Base-by-base conservation (phyloP, 1,140 invertebrate species). In the Magallana ariakensis region DNA sequence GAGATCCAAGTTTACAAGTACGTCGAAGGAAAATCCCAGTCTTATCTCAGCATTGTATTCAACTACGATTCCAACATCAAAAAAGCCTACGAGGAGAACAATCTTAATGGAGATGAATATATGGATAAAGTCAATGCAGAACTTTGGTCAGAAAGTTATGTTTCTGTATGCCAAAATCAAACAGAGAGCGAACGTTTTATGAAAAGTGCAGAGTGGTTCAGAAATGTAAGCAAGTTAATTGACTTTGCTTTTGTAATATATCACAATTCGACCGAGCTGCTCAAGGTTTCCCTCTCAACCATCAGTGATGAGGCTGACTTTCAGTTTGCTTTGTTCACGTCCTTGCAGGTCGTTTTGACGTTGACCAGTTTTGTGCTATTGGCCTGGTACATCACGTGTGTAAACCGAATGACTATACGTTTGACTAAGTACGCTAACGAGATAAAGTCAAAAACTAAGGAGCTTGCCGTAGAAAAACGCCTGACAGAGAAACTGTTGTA, bases 401-500 rank as follows among this genome's bases (percentile, higher is more conserved):
- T 84, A 16, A 57, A 60, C 55, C 19, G 22, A 58, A 58, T 84
- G 56, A 84, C 55, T 6, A 26, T 58, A 26, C 54, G 55, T 26
- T 22, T 84, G 13, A n/a, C 55, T 11, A 84, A 60, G 26, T 84
- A 84, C 56, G 82, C 82, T 10, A 84, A 16, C 8, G 26, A 84
- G 13, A 60, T 60, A 19, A 54, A 84, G 26, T 26, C 22, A 9
- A 84, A 84, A 58, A 58, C 82, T 10, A 84, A 60, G 19, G 56
- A 84, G 26, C 56, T 84, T 11, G 82, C 82, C 0, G 26, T 26
- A 26, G 82, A 84, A 84, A 84, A 84, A 33, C 16, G 82, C 1
- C 54, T 60, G 3, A 84, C 82, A 9, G 82, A 84, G 19, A 60
- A 84, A 46, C 55, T 84, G 9, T 33, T 84, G 7, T 84, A 84